phyloP scores from a whole-genome alignment of 2,113 vertebrate species.

The Leucosticte australis region DNA sequence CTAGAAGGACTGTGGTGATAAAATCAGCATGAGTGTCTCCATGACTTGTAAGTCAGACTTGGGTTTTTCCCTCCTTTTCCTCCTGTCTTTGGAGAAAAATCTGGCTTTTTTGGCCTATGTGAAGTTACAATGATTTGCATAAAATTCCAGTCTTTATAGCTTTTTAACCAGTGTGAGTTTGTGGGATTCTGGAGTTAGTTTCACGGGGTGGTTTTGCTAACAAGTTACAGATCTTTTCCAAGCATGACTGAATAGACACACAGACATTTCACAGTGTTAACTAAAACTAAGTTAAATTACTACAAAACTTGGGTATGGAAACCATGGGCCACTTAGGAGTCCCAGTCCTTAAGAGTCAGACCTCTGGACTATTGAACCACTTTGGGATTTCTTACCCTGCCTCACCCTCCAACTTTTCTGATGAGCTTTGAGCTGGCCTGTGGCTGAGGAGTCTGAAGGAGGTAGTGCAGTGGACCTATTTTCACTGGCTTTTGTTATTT shows the following conservation, averaged over 20 bases:
- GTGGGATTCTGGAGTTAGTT: background rate
- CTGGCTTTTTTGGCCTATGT: background rate
- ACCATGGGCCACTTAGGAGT: background rate
- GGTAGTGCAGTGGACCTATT: background rate
- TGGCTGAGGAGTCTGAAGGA: background rate
- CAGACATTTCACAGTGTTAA: background rate
- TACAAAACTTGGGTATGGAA: background rate
- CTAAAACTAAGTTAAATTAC: background rate
- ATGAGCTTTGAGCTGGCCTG: background rate
- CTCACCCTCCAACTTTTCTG: background rate
- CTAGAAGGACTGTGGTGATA: background rate
- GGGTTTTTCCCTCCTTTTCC: background rate
- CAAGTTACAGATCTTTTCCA: background rate
- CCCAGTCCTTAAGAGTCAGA: background rate
- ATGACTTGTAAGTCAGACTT: background rate
- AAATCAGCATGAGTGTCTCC: background rate
- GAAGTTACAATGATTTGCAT: background rate
- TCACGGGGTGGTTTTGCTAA: fast-evolving
- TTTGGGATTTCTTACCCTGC: background rate
- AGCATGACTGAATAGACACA: background rate
- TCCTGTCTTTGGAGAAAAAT: background rate
- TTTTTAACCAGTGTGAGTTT: background rate
- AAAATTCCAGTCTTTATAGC: background rate
- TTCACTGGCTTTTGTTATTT: background rate
- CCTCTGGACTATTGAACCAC: background rate